Conservation (phyloP, 2,888 invertebrate genomes). For the Diarsia mendica region DNA sequence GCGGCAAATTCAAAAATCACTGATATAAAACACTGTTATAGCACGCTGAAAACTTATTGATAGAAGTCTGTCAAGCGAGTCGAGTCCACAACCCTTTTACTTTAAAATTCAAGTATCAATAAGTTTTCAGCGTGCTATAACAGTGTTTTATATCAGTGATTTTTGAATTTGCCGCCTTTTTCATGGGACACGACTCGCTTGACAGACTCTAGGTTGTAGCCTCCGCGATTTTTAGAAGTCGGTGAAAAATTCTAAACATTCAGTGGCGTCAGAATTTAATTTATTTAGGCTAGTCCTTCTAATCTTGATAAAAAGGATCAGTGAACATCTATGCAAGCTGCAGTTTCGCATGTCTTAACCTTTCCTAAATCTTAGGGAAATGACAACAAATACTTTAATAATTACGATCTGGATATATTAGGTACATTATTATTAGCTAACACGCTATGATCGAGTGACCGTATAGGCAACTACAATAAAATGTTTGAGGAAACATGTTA, state of each 20-base stretch:
- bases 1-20: no score
- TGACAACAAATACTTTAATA: background rate
- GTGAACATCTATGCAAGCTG: background rate
- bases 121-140: no score
- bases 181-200: no score
- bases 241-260: background rate
- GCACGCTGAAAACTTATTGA: no score
- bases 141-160: no score
- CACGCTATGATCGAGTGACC: slow-evolving; percentile 8
- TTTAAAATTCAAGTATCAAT: no score
- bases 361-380: background rate
- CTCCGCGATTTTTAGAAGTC: background rate
- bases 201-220: background rate
- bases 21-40: no score
- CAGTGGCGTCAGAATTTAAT: background rate
- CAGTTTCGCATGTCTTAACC: background rate
- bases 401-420: slow-evolving; percentile 1
- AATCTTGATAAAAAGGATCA: background rate
- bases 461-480: slow-evolving; percentile 8
- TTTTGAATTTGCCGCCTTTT: no score
- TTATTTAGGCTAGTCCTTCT: background rate
- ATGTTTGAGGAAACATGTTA: background rate
- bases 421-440: no score
- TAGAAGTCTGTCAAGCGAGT: no score
- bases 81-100: no score